Evolutionary conservation across 2,113 vertebrate genomes (phyloP).

Genomic region (Haliaeetus leucogaster): DNA sequence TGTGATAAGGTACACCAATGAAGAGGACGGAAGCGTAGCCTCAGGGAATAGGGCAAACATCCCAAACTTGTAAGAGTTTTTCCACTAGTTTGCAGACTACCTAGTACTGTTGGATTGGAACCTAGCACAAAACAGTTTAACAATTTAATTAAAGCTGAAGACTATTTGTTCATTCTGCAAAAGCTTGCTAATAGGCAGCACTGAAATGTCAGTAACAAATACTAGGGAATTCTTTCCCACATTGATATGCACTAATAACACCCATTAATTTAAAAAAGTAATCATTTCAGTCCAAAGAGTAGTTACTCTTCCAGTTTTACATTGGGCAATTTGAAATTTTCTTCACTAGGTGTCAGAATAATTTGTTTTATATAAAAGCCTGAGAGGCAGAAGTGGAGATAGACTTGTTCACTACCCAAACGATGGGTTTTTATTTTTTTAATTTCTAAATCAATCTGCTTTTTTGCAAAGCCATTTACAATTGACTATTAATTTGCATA

Average conservation of each 20-base stretch:
- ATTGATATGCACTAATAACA: neutral
- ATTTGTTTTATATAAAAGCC: neutral
- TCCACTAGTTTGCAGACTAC: neutral
- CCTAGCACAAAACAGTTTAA: neutral
- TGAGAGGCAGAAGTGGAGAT: neutral
- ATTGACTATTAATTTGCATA: neutral
- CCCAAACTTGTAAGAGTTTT: neutral
- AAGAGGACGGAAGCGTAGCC: neutral
- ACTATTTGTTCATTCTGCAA: neutral
- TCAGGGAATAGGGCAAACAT: neutral
- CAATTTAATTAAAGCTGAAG: neutral
- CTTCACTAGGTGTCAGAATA: constrained; percentile 2
- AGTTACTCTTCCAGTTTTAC: neutral
- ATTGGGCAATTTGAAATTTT: neutral
- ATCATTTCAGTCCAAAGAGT: neutral
- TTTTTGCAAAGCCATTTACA: neutral
- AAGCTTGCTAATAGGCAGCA: neutral
- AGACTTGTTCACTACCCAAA: neutral
- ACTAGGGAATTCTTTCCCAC: neutral
- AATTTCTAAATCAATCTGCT: neutral
- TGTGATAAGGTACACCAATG: accelerated
- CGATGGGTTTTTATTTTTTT: neutral
- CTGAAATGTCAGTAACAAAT: neutral
- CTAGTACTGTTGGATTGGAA: neutral
- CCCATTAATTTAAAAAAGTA: neutral